phyloP scores from a whole-genome alignment of 64 coral and sea anemone species.

The Cladopsammia gracilis region DNA sequence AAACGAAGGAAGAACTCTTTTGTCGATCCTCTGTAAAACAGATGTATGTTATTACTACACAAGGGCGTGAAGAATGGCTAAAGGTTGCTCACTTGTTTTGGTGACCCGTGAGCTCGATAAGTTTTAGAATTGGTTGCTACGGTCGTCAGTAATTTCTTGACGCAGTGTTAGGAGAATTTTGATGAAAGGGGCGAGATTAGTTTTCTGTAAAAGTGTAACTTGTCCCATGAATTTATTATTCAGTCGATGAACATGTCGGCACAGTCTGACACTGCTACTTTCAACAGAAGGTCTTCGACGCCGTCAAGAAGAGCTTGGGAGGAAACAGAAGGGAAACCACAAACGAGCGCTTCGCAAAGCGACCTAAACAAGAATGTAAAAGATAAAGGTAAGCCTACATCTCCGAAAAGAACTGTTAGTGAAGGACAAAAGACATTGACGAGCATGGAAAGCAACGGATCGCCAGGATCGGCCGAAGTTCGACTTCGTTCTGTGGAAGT shows the following conservation, averaged over 20 bases:
- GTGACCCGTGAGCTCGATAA: background rate
- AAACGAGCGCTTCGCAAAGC: conserved; percentile 59
- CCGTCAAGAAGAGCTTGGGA: conserved; percentile 95
- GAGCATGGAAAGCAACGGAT: conserved; percentile 71
- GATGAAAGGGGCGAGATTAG: conserved; percentile 79
- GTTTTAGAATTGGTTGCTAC: conserved; percentile 79
- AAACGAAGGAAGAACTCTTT: background rate
- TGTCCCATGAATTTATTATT: conserved; percentile 80
- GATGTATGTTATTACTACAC: background rate
- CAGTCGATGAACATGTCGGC: conserved; percentile 84
- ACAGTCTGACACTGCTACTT: conserved; percentile 46
- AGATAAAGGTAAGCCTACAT: conserved; percentile 33
- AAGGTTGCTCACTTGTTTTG: conserved; percentile 11
- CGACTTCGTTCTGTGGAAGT: conserved; percentile 97
- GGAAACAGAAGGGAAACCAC: conserved; percentile 66
- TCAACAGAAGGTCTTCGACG: conserved; percentile 90
- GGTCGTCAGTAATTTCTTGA: conserved; percentile 69
- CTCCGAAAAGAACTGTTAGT: conserved; percentile 59
- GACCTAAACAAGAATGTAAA: conserved; percentile 91
- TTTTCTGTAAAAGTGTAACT: conserved; percentile 57
- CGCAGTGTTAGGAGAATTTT: conserved; percentile 79
- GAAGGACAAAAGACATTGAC: conserved; percentile 69
- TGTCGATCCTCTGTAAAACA: background rate
- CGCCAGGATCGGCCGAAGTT: conserved; percentile 78
- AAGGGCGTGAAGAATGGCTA: background rate